Evolutionary conservation across 1,140 invertebrate species (phyloP).

Genomic region (Drosophila pallidifrons): DNA sequence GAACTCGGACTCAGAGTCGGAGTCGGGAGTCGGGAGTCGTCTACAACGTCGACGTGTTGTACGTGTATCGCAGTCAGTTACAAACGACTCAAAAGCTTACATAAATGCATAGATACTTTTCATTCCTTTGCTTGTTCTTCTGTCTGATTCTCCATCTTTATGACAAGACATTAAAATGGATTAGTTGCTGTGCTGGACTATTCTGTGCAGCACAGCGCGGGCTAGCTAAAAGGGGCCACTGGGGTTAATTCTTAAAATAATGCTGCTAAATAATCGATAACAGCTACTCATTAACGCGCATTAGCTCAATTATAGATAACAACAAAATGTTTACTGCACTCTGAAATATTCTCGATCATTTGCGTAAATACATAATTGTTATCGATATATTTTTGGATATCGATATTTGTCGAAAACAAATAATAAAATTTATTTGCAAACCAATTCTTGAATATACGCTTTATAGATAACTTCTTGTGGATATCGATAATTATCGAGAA

Average conservation of each 20-base stretch:
- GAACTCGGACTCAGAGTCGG: not conserved
- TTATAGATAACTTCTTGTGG: no score
- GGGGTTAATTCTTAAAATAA: not conserved
- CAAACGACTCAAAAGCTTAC: slow-evolving; percentile 18
- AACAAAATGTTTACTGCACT: no score
- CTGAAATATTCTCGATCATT: no score
- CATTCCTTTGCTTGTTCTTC: slow-evolving; percentile 13
- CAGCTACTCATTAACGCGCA: not conserved
- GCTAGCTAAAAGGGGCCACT: slow-evolving; percentile 3
- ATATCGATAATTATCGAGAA: no score
- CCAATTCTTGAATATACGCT: no score
- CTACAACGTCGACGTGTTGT: not conserved
- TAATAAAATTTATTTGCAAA: no score
- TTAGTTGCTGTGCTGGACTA: slow-evolving; percentile 5
- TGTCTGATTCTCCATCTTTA: slow-evolving; percentile 15
- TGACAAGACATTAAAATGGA: slow-evolving; percentile 44
- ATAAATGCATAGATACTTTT: slow-evolving; percentile 46
- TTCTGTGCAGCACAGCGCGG: not conserved
- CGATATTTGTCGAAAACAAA: no score
- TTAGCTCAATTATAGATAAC: not conserved
- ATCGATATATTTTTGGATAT: no score
- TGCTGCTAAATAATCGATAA: not conserved
- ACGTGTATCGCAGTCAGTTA: slow-evolving; percentile 17
- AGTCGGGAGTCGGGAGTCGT: no score
- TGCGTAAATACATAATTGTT: no score